Evolutionary conservation across 2,797 vertebrate genomes (phyloP).

Genomic region (Sebastes kiyomatsui): DNA sequence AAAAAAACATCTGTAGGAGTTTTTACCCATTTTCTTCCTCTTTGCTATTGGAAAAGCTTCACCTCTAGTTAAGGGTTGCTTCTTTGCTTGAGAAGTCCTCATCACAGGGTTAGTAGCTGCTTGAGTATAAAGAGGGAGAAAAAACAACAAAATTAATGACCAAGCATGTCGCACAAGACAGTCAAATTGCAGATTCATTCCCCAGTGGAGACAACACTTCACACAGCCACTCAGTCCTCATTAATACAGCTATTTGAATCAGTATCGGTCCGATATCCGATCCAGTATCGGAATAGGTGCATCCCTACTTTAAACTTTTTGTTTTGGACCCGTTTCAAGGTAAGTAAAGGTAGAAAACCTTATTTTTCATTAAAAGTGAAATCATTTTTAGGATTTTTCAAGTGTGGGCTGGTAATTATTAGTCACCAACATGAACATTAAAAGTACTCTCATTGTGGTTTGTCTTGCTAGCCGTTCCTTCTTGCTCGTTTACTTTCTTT

Average conservation of each 20-base stretch:
- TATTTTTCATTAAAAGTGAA: neutral
- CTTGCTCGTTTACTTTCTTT: neutral
- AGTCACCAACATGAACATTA: neutral
- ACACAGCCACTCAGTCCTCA: neutral
- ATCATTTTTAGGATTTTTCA: neutral
- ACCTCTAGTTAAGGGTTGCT: constrained; percentile 30
- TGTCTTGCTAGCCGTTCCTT: neutral
- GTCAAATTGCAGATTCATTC: no score
- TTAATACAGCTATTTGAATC: neutral
- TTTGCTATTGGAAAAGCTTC: constrained; percentile 51
- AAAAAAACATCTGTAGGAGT: neutral
- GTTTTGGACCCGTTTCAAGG: no score
- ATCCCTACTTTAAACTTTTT: no score
- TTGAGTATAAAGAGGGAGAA: neutral
- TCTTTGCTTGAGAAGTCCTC: constrained; percentile 47
- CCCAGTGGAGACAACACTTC: neutral
- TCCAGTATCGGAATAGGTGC: no score
- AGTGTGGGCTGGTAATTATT: neutral
- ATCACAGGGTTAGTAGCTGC: constrained; percentile 18
- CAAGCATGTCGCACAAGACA: neutral
- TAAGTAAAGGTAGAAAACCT: no score
- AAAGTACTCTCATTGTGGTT: neutral
- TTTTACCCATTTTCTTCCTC: constrained; percentile 66
- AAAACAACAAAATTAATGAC: neutral
- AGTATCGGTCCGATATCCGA: no score